Conservation (phyloP, 2,797 vertebrate genomes). For the Pelodytes ibericus region DNA sequence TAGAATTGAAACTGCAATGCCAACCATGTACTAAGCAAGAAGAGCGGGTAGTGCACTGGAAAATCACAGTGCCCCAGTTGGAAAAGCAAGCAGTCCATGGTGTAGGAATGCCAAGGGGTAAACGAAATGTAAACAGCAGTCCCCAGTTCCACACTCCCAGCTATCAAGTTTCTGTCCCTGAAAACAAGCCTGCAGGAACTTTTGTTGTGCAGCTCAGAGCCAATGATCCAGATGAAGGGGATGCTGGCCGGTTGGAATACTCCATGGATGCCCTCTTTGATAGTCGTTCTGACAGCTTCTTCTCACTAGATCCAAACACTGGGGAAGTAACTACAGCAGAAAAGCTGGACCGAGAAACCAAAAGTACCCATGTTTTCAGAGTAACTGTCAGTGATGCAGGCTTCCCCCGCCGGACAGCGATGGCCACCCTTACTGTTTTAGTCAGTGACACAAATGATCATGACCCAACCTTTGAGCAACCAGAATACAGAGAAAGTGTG, state of each 20-base stretch:
- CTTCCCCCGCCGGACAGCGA: conserved; percentile 81
- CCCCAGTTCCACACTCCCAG: conserved; percentile 95
- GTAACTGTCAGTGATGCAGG: conserved; percentile 87
- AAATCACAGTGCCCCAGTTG: conserved; percentile 67
- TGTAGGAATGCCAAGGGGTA: conserved; percentile 70
- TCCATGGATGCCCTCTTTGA: conserved; percentile 92
- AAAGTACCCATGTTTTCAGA: conserved; percentile 91
- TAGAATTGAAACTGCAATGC: conserved; percentile 52
- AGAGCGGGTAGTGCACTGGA: conserved; percentile 65
- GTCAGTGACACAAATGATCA: conserved; percentile 92
- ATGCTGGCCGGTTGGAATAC: conserved; percentile 85
- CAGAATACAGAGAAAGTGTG: conserved; percentile 91
- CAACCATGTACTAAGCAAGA: conserved; percentile 1
- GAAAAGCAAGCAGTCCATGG: conserved; percentile 61
- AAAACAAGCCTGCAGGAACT: conserved; percentile 86
- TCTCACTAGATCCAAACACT: conserved; percentile 76
- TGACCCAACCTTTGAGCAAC: conserved; percentile 88
- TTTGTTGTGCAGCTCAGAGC: conserved; percentile 82
- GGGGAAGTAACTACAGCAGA: conserved; percentile 82
- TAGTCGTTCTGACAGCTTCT: conserved; percentile 89
- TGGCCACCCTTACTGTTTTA: conserved; percentile 89
- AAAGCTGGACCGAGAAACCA: conserved; percentile 89
- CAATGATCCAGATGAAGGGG: conserved; percentile 84
- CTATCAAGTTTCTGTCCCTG: conserved; percentile 89
- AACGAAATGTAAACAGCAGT: conserved; percentile 82